These are phyloP conservation scores for Sus cebifrons DNA, from an alignment of 2,797 vertebrate species.

Conservation along the genomic window DNA sequence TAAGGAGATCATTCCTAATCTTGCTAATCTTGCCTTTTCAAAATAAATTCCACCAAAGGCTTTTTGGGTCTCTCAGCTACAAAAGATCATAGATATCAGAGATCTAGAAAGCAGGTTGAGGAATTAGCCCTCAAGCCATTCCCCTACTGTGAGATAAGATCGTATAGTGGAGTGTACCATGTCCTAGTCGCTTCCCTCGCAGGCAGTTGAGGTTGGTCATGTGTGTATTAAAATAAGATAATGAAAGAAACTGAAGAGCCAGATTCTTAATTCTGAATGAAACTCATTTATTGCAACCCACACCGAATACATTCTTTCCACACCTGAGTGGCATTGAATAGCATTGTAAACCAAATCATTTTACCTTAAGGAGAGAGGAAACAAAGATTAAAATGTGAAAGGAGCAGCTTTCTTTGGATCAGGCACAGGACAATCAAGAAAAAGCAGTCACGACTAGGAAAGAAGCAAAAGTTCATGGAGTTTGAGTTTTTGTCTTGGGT, in stretches of 20 bases:
- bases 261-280: background rate
- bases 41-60: background rate
- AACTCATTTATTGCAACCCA: conserved; percentile 43
- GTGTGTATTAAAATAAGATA: background rate
- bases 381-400: background rate
- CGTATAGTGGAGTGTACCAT: rapidly evolving
- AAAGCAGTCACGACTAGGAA: background rate
- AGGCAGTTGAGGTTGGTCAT: background rate
- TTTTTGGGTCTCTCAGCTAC: background rate
- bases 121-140: background rate
- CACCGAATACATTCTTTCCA: background rate
- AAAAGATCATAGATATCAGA: background rate
- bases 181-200: background rate
- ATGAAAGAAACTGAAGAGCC: background rate
- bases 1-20: background rate
- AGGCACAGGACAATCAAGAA: background rate
- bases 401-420: background rate
- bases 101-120: background rate
- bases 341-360: background rate
- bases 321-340: background rate
- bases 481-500: background rate
- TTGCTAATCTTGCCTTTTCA: background rate
- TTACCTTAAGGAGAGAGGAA: background rate
- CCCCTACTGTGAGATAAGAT: rapidly evolving
- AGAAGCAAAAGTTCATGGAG: background rate